phyloP scores from a whole-genome alignment of 2,797 vertebrate genomes.

The Carcharodon carcharias region DNA sequence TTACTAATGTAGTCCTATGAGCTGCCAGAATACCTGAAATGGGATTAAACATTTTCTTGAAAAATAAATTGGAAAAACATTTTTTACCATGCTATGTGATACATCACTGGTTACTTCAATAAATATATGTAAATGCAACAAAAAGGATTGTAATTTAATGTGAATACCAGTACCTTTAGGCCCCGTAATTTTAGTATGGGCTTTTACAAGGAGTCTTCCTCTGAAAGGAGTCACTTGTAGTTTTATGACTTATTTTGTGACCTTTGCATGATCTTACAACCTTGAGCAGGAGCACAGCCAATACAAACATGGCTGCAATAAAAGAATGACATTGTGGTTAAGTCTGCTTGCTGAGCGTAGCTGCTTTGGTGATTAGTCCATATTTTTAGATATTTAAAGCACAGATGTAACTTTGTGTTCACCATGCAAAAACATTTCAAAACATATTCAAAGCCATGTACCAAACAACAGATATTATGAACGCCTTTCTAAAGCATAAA shows the following conservation, averaged over 20 bases:
- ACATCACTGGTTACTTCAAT: not conserved
- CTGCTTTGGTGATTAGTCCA: not conserved
- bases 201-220: conserved; percentile 35
- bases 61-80: not conserved
- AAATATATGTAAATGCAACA: not conserved
- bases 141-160: conserved; percentile 2
- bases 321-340: conserved; percentile 37
- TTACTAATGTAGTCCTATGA: conserved; percentile 19
- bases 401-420: not conserved
- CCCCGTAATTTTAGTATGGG: conserved; percentile 25
- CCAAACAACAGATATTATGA: not conserved
- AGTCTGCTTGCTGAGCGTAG: not conserved
- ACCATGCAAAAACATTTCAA: not conserved
- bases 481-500: not conserved
- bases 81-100: not conserved
- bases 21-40: not conserved
- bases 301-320: conserved; percentile 37
- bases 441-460: not conserved
- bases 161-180: conserved; percentile 1
- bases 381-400: not conserved
- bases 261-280: conserved; percentile 37
- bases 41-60: not conserved
- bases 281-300: conserved; percentile 36
- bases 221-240: conserved; percentile 35
- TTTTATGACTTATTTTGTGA: conserved; percentile 37